Base-by-base conservation (phyloP, 2,113 vertebrate genomes). In the Motacilla alba region DNA sequence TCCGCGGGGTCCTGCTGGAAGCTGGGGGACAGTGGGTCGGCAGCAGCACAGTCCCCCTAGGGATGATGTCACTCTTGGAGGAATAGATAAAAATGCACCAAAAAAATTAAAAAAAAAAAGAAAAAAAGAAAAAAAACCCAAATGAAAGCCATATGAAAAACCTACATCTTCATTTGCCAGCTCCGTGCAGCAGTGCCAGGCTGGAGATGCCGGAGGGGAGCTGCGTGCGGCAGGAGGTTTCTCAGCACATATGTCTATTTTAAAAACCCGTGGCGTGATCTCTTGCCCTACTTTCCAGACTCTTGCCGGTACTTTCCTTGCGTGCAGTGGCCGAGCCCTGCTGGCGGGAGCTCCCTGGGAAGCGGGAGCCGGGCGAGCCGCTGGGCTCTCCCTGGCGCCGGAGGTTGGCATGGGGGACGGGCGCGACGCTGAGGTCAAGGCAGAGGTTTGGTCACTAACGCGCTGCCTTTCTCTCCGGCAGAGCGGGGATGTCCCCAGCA, bases 231-330 rank as follows among this genome's bases (percentile, higher is more conserved):
- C 63, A 35, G 93, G 92, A 83, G 90, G 86, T 80, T 90, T 87
- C 79, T 77, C 80, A 53, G 91, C 86, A 68, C 83, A 69, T 92
- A 91, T 80, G 91, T 86, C 96, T 92, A 80, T 95, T 90, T 93
- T 92, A 86, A 92, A 92, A 90, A 87, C 88, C 73, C 75, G 39
- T 83, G 89, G 96, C 30, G 89, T 92, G 90, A 94, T 93, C 86
- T 83, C 92, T 92, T 87, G 96, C 96, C 93, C 96, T 96, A 94
- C 95, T 94, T 97, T 91, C 90, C 93, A 86, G 92, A 93, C 80
- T 92, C 91, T 86, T 90, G 93, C 69, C 82, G 15, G 76, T 73
- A 93, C 95, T 93, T 96, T 92, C 91, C 86, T 39, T 46, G 91
- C 44, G 50, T 33, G 64, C 76, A 27, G 86, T 5, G 10, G 56